phyloP scores from a whole-genome alignment of 1,140 invertebrate species.

The Lanistes nyassanus region DNA sequence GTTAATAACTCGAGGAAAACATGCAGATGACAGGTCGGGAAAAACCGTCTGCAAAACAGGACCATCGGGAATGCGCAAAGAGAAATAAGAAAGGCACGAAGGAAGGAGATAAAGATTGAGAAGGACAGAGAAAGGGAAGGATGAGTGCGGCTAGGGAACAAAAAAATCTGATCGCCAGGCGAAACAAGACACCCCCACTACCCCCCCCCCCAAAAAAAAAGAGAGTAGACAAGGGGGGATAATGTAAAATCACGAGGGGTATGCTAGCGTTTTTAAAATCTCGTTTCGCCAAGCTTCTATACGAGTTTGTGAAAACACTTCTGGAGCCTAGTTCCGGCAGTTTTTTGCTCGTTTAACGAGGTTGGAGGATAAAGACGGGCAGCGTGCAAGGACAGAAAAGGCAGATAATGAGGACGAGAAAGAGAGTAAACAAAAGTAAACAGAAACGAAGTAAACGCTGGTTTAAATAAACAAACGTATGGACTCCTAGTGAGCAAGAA shows the following conservation, averaged over 20 bases:
- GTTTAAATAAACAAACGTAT: too few relatives aligned
- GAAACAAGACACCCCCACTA: background rate
- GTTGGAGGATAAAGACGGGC: background rate
- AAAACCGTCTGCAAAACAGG: background rate
- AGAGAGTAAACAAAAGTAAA: too few relatives aligned
- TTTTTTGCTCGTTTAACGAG: background rate
- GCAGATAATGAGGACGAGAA: background rate
- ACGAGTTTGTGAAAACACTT: too few relatives aligned
- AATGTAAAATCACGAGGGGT: too few relatives aligned
- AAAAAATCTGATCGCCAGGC: background rate
- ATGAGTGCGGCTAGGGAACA: background rate
- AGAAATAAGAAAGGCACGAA: conserved; percentile 1
- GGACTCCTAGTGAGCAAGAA: too few relatives aligned
- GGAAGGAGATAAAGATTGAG: background rate
- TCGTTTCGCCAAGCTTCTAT: too few relatives aligned
- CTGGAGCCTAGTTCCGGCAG: too few relatives aligned
- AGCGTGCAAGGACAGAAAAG: background rate
- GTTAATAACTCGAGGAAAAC: background rate
- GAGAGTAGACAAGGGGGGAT: background rate
- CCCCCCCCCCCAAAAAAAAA: background rate
- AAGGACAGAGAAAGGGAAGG: conserved; percentile 4
- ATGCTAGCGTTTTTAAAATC: too few relatives aligned
- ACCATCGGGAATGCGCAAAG: background rate
- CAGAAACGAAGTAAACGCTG: too few relatives aligned
- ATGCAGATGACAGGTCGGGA: background rate